Evolutionary conservation across 2,888 invertebrate species (phyloP), one percentile per base, ranked within the genome.

Genomic region (Ischnus inquisitorius): DNA sequence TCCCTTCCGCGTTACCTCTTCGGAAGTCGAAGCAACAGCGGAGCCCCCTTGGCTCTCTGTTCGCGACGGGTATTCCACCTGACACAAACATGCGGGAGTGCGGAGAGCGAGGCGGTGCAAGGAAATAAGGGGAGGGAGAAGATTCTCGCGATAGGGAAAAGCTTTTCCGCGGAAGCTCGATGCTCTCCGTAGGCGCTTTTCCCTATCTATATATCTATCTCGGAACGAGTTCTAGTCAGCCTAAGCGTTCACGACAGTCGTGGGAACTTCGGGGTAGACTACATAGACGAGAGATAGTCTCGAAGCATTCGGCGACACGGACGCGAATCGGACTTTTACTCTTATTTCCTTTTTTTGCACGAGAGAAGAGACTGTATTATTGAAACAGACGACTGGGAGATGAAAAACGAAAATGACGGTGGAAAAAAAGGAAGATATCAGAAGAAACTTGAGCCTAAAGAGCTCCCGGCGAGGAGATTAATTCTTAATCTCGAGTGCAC

Each of bases 41-140:
- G 71, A 80, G 77, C 68, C 82, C 75, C 79, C 39, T 43, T 34
- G 84, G 78, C 69, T 74, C 62, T 69, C 82, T 87, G 87, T 65
- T 85, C 68, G 72, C 75, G 86, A 87, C 86, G 79, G 79, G 84
- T 79, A 79, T 84, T 81, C 69, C 71, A 85, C 75, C 86, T 84
- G 84, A 84, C 79, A 87, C 65, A 71, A 84, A 62, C 86, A 87
- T 72, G 51, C 67, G 57, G 62, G 48, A 39, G 65, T 43, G 57
- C 16, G 46, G 60, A 19, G 68, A 25, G 41, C 41, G 65, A 57
- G 67, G 46, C 22, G 69, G 46, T 39, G 0, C 43, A 28, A n/a
- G 57, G 67, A n/a, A 43, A 16, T 41, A 16, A 25, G 19, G 62
- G 25, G n/a, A 5, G 77, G 57, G 57, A 57, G 71, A 8, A 19